These are phyloP conservation scores for Imbricaverruca yamaguchii DNA, from an alignment of 2,888 invertebrate species.

Conservation along the genomic window DNA sequence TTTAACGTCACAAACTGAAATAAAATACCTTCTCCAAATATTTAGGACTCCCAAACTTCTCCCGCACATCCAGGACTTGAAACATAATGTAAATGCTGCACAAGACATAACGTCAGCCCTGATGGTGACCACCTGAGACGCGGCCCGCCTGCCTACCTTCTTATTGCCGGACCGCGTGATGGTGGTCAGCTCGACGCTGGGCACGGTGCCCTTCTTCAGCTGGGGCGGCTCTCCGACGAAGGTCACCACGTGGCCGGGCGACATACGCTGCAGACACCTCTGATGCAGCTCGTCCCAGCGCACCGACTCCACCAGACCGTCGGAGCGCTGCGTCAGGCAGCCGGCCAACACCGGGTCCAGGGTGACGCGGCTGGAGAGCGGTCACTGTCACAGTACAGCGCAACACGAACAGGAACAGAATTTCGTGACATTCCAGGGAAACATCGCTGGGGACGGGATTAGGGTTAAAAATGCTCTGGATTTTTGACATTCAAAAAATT, in stretches of 20 bases:
- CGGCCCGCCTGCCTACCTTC: slow-evolving; percentile 52
- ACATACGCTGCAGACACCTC: slow-evolving; percentile 60
- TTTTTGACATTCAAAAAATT: no score
- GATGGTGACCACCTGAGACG: neutral
- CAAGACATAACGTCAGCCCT: no score
- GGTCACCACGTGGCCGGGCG: slow-evolving; percentile 57
- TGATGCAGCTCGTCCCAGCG: slow-evolving; percentile 63
- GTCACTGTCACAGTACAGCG: no score
- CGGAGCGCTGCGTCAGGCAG: slow-evolving; percentile 41
- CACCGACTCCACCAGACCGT: slow-evolving; percentile 37
- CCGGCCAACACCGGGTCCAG: slow-evolving; percentile 50
- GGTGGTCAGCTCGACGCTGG: slow-evolving; percentile 67
- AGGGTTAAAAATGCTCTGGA: no score
- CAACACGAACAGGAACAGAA: no score
- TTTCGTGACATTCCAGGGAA: no score
- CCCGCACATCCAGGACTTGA: no score
- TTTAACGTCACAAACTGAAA: no score
- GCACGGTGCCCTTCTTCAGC: slow-evolving; percentile 59
- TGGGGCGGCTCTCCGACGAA: slow-evolving; percentile 39
- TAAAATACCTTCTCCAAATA: no score
- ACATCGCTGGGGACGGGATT: no score
- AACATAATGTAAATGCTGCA: no score
- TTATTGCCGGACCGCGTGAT: slow-evolving; percentile 76
- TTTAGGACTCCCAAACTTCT: no score
- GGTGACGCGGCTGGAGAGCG: slow-evolving; percentile 41